These are phyloP conservation scores for Erebia palarica DNA, from an alignment of 2,888 invertebrate species.

Conservation along the genomic window DNA sequence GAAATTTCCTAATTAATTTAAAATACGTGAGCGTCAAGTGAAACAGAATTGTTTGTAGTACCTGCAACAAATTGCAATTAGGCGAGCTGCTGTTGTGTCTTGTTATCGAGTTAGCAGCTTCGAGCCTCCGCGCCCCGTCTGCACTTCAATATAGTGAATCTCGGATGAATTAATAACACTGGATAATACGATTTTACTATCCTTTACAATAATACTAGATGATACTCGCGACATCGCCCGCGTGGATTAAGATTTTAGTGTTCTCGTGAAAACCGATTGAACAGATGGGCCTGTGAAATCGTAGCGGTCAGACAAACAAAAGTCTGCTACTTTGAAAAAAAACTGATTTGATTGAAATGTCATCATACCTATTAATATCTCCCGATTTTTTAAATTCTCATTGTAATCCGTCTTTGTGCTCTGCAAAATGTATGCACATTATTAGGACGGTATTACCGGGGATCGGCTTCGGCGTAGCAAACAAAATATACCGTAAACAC, in stretches of 20 bases:
- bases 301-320: no score
- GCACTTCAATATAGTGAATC: slow-evolving; percentile 61
- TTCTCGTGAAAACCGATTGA: background rate
- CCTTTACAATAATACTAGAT: slow-evolving; percentile 6
- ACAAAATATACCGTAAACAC: slow-evolving; percentile 37
- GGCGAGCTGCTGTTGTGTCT: slow-evolving; percentile 78
- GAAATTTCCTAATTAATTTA: slow-evolving; percentile 78
- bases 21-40: slow-evolving; percentile 78
- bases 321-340: no score
- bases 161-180: slow-evolving; percentile 65
- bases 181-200: slow-evolving; percentile 39
- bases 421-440: slow-evolving; percentile 35
- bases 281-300: no score
- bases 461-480: slow-evolving; percentile 30
- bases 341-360: no score
- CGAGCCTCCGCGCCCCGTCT: slow-evolving; percentile 62
- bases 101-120: slow-evolving; percentile 81
- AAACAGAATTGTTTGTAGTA: slow-evolving; percentile 78
- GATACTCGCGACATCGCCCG: background rate
- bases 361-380: background rate
- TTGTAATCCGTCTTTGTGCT: slow-evolving; percentile 20
- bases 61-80: slow-evolving; percentile 83
- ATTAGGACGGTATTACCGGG: slow-evolving; percentile 35
- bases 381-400: background rate
- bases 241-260: background rate